Evolutionary conservation across 2,113 vertebrate species (phyloP), one percentile per base, ranked within the genome.

Genomic region (Dipodomys ordii): DNA sequence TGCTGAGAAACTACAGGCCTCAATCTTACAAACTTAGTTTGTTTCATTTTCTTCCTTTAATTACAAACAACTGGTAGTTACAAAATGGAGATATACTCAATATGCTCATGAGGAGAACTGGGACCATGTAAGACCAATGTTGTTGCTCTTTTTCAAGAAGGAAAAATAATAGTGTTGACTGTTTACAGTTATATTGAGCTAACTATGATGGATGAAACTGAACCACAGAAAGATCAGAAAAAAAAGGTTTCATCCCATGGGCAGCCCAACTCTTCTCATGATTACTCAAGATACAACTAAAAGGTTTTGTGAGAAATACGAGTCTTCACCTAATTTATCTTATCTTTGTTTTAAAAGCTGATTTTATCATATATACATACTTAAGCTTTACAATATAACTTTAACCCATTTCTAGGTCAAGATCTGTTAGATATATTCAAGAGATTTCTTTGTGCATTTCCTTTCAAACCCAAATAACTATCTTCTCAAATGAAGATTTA

Each of bases 131-230:
- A 85, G 57, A 65, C 13, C 32, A 74, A 83, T 11, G 15, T 76
- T 8, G 10, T 15, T 13, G 85, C 69, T 93, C 67, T 88, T 73
- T 92, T 87, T 81, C 65, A 83, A 86, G 71, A 86, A 20, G 53
- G 22, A 67, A 83, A 68, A 74, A 53, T 71, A 84, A 64, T 1
- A 91, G 39, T 44, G 28, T 39, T 8, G 15, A 11, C 19, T 77
- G 3, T 74, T 88, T 7, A 28, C 7, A 7, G 1, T 78, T 7
- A 0, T 87, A 4, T 15, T 57, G 90, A 2, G 4, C 18, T 23
- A 96, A 9, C 3, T 92, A 28, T 15, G 90, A 57, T 88, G 85
- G 93, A 94, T 92, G 74, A 22, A 93, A 97, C 73, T 11, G 65
- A 95, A 89, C 85, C 89, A 87, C 0, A 87, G 22, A 73, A 85